Base-by-base conservation (phyloP, 2,113 vertebrate species). In the Addax nasomaculatus region DNA sequence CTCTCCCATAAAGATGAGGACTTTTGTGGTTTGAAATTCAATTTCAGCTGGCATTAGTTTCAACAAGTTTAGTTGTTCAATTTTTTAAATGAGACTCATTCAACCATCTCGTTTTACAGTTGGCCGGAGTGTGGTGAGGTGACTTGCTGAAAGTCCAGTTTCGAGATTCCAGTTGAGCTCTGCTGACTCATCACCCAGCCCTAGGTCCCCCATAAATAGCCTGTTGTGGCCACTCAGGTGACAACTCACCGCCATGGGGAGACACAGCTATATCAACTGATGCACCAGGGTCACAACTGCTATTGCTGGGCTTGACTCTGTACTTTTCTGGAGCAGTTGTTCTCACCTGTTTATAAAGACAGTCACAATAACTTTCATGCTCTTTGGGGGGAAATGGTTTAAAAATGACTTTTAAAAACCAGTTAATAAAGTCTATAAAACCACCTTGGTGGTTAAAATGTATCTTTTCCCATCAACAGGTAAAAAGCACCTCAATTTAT, bases 271-370 rank as follows among this genome's bases (percentile, higher is more conserved):
- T 99, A 70, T 99, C 99, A 33, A 99, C 86, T 0, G 99, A 99
- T 9, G 99, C 98, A 25, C 99, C 99, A 4, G 99, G 99, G 78
- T 99, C 99, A 98, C 99, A 99, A 98, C 98, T 99, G 98, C 99
- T 99, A 98, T 99, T 99, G 96, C 99, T 99, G 62, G 99, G 99
- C 98, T 99, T 99, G 94, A 99, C 99, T 90, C 99, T 98, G 98
- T 99, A 99, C 97, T 99, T 99, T 97, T 99, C 99, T 30, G 99
- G 99, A 43, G 99, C 99, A 23, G 99, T 99, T 93, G 99, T 99
- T 98, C 99, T 99, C 27, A 99, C 99, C 99, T 99, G 98, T 96
- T 93, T 45, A 86, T 62, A 90, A 93, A 70, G 45, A 97, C 6
- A 93, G n/a, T 87, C 73, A 92, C 14, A 57, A 80, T 58, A 84